phyloP scores from a whole-genome alignment of 2,888 invertebrate genomes.

The Oscheius sp. region DNA sequence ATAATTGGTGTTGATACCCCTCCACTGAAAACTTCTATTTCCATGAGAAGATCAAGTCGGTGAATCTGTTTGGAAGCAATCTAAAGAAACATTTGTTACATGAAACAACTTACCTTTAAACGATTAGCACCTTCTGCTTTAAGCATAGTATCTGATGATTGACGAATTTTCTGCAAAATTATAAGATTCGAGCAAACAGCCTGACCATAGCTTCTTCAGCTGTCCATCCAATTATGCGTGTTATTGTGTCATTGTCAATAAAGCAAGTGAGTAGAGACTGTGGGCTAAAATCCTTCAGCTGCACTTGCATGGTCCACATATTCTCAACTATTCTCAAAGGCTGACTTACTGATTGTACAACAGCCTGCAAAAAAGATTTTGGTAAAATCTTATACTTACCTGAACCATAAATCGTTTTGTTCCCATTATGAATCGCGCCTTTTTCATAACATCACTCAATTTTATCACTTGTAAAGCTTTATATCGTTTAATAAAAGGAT shows the following conservation, averaged over 20 bases:
- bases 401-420: neutral
- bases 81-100: neutral
- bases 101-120: neutral
- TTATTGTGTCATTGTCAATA: neutral
- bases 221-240: neutral
- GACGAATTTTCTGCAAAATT: neutral
- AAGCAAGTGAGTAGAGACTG: neutral
- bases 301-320: slow-evolving; percentile 1
- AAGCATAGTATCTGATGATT: neutral
- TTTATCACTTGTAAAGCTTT: neutral
- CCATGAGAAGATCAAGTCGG: neutral
- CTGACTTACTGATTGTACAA: neutral
- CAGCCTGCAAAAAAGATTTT: neutral
- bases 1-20: neutral
- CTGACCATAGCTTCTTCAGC: neutral
- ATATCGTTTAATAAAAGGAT: neutral
- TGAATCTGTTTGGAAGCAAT: neutral
- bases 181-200: neutral
- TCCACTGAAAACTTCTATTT: neutral
- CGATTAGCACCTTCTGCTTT: neutral
- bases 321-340: neutral
- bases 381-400: neutral
- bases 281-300: neutral
- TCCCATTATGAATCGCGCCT: neutral
- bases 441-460: neutral